A percentile compares a stretch with the other conserved stretches of the same genome.
phyloP scores from a whole-genome alignment of 2,888 invertebrate species.

The Spisula solida region DNA sequence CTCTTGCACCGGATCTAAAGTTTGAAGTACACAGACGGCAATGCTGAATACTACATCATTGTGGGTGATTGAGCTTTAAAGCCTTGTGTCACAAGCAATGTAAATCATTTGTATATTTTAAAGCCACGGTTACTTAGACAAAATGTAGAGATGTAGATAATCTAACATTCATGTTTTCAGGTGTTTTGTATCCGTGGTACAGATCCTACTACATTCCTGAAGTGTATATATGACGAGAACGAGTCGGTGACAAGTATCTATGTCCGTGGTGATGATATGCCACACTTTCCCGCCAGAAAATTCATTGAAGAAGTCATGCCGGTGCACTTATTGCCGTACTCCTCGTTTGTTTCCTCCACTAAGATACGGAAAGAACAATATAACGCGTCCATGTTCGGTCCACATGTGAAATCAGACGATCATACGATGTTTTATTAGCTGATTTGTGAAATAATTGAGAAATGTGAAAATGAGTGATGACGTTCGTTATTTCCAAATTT shows the following conservation, averaged over 20 bases:
- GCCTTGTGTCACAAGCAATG: too few relatives aligned
- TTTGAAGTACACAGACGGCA: too few relatives aligned
- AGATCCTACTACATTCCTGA: slow-evolving; percentile 81
- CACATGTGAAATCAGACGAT: slow-evolving; percentile 71
- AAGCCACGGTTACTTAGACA: too few relatives aligned
- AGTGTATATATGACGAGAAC: slow-evolving; percentile 77
- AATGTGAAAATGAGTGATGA: background rate
- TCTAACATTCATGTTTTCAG: slow-evolving; percentile 61
- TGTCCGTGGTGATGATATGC: slow-evolving; percentile 85
- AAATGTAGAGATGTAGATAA: too few relatives aligned
- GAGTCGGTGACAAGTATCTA: slow-evolving; percentile 77
- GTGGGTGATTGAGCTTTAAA: too few relatives aligned
- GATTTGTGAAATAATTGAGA: background rate
- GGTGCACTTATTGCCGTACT: slow-evolving; percentile 83
- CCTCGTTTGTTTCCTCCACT: slow-evolving; percentile 77
- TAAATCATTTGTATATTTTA: too few relatives aligned
- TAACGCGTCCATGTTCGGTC: slow-evolving; percentile 73
- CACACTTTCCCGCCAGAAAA: slow-evolving; percentile 82
- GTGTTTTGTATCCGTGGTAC: slow-evolving; percentile 83
- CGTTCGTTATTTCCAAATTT: background rate
- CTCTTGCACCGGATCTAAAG: too few relatives aligned
- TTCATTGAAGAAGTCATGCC: slow-evolving; percentile 83
- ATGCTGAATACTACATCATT: too few relatives aligned
- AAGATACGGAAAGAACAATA: slow-evolving; percentile 73
- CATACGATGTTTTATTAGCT: slow-evolving; percentile 72